These are phyloP conservation scores for Cydia splendana DNA, from an alignment of 1,140 invertebrate species.

Conservation along the genomic window DNA sequence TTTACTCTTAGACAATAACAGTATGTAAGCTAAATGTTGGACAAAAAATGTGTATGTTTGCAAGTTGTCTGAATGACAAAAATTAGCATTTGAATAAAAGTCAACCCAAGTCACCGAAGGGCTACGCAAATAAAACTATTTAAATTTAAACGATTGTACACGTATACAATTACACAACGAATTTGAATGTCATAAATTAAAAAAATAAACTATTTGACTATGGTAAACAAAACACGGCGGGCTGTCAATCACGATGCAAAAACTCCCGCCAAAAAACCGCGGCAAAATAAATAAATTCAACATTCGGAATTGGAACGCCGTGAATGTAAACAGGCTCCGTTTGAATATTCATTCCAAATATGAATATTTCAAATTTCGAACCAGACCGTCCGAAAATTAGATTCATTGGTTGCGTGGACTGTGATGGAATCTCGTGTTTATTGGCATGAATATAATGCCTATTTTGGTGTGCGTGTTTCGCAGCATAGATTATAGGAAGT, in stretches of 20 bases:
- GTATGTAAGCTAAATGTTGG: neutral
- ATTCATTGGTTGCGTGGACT: conserved; percentile 55
- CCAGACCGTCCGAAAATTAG: conserved; percentile 60
- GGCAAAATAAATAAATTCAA: conserved; percentile 73
- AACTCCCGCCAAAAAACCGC: conserved; percentile 50
- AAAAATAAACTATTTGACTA: conserved; percentile 24
- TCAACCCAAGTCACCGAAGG: conserved; percentile 7
- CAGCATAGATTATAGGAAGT: conserved; percentile 6
- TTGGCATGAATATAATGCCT: conserved; percentile 14
- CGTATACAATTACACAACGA: conserved; percentile 9
- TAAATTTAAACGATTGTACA: conserved; percentile 33
- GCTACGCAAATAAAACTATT: conserved; percentile 14
- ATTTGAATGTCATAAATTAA: conserved; percentile 26
- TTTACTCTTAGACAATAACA: neutral
- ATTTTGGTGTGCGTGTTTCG: conserved; percentile 10
- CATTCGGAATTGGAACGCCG: conserved; percentile 73
- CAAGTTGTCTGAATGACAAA: neutral
- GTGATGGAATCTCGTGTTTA: conserved; percentile 14
- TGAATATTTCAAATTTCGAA: conserved; percentile 74
- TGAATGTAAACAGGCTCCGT: conserved; percentile 69
- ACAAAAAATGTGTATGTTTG: neutral
- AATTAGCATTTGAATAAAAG: conserved; percentile 28
- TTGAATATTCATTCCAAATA: conserved; percentile 75
- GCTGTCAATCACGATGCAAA: conserved; percentile 40
- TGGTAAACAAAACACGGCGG: conserved; percentile 37